Evolutionary conservation across 2,113 vertebrate species (phyloP).

Genomic region (Sterna hirundo): DNA sequence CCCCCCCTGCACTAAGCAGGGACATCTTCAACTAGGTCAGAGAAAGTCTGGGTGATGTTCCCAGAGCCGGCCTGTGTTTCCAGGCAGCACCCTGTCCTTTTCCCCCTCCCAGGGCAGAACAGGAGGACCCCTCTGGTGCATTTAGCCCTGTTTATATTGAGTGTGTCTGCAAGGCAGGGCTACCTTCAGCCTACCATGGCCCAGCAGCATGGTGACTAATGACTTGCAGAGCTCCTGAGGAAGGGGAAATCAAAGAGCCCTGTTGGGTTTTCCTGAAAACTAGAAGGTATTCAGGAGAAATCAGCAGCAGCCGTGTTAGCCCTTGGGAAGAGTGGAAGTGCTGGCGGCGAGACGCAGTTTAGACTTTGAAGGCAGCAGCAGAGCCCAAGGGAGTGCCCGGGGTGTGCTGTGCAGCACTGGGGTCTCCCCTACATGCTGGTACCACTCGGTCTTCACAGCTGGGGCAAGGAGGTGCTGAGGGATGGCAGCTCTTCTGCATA

Average conservation of each 20-base stretch:
- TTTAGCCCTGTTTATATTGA: background rate
- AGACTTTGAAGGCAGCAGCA: background rate
- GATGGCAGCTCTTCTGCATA: background rate
- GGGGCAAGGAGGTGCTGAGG: background rate
- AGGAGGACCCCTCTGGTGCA: background rate
- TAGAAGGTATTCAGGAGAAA: background rate
- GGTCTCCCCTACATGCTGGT: accelerated
- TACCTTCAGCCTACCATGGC: background rate
- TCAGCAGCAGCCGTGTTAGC: background rate
- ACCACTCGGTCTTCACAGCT: too few relatives aligned
- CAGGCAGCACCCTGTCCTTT: background rate
- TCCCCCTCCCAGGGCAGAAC: background rate
- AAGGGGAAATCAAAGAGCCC: background rate
- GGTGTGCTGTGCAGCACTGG: background rate
- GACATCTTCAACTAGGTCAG: too few relatives aligned
- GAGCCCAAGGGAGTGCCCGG: background rate
- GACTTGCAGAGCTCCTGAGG: background rate
- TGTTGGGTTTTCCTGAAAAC: background rate
- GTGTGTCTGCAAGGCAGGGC: background rate
- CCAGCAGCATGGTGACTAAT: background rate
- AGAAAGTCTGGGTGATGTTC: background rate
- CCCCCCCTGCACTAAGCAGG: too few relatives aligned
- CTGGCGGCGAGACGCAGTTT: background rate
- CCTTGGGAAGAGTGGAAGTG: background rate
- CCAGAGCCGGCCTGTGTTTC: background rate